These are phyloP conservation scores for Rhagonycha fulva DNA, from an alignment of 2,888 invertebrate species.

Conservation along the genomic window DNA sequence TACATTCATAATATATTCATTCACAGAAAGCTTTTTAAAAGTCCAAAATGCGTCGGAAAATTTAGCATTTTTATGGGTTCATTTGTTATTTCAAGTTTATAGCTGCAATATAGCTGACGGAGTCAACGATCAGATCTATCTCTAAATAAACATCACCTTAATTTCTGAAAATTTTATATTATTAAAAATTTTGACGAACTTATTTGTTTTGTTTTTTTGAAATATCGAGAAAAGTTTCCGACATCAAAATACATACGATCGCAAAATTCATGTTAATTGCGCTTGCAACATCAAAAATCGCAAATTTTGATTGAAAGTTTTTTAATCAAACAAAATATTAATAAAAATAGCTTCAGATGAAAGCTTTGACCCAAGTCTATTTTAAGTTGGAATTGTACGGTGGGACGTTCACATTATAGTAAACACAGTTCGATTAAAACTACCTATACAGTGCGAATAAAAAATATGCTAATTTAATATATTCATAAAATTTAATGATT, in stretches of 20 bases:
- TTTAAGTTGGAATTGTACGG: background rate
- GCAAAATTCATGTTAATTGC: background rate
- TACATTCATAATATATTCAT: too few species aligned
- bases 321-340: background rate
- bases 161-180: background rate
- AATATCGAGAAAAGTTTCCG: background rate
- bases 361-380: background rate
- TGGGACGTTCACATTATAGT: background rate
- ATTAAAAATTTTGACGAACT: too few species aligned
- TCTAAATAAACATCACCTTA: too few species aligned
- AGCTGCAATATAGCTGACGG: too few species aligned
- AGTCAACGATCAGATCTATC: too few species aligned
- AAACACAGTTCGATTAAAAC: background rate
- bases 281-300: background rate
- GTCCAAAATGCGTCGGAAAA: too few species aligned
- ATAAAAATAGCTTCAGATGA: background rate
- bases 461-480: background rate
- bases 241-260: background rate
- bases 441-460: background rate
- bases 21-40: too few species aligned
- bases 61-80: too few species aligned
- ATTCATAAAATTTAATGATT: slow-evolving; percentile 11
- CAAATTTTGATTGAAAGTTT: background rate
- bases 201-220: background rate
- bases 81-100: too few species aligned